Conservation (phyloP, 2,888 invertebrate genomes). For the Busseola fusca region DNA sequence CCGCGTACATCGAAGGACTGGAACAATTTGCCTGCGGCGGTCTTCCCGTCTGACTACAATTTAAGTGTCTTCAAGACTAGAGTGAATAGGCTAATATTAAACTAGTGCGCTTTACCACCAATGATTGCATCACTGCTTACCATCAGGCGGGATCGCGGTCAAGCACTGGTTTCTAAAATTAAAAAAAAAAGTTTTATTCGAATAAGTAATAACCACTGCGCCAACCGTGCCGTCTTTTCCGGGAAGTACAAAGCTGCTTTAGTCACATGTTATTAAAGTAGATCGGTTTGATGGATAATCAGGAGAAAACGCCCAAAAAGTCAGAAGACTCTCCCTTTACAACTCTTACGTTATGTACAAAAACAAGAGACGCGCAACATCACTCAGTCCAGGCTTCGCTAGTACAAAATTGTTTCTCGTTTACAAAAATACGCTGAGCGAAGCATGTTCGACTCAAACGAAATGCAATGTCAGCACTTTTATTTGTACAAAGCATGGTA, state of each 20-base stretch:
- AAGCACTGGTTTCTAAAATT: no score
- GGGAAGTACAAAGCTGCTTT: neutral
- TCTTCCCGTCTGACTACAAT: no score
- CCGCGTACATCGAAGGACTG: no score
- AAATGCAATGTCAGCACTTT: slow-evolving; percentile 31
- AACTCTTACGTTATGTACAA: neutral
- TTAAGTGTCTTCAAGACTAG: no score
- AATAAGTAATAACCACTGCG: no score
- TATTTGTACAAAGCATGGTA: slow-evolving; percentile 21
- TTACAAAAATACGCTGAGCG: slow-evolving; percentile 28
- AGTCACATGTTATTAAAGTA: neutral
- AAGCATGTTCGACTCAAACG: slow-evolving; percentile 21
- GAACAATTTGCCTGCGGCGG: no score
- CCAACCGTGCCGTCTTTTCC: no score
- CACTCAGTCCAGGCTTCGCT: slow-evolving; percentile 13
- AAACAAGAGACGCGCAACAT: neutral
- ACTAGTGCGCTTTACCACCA: no score
- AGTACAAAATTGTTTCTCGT: slow-evolving; percentile 27
- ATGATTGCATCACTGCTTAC: no score
- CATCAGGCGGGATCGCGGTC: no score
- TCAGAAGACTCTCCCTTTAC: neutral
- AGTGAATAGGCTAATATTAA: no score
- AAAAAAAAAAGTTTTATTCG: no score
- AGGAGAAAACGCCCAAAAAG: neutral
- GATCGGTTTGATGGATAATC: neutral